Evolutionary conservation across 2,113 vertebrate genomes (phyloP).

Genomic region (Triplophysa siluroides): DNA sequence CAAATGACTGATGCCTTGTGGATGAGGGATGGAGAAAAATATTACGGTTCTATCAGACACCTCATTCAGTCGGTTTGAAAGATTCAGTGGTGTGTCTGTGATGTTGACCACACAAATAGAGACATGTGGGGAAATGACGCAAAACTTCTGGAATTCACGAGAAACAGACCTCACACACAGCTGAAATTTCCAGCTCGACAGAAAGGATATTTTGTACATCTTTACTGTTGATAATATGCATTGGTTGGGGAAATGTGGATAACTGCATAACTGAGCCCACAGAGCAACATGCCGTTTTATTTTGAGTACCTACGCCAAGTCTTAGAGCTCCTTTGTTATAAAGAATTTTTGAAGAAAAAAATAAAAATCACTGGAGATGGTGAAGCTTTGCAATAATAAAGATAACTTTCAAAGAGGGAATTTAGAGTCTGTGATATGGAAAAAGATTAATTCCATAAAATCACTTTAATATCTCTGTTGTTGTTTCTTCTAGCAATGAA

Average conservation of each 20-base stretch:
- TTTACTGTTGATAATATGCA: slow-evolving; percentile 13
- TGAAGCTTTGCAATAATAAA: too few relatives aligned
- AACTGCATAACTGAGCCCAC: background rate
- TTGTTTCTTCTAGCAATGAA: too few relatives aligned
- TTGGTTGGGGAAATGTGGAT: background rate
- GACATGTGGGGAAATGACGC: slow-evolving; percentile 41
- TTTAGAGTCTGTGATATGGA: too few relatives aligned
- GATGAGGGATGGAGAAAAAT: slow-evolving; percentile 29
- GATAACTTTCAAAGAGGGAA: too few relatives aligned
- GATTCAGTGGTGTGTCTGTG: slow-evolving; percentile 33
- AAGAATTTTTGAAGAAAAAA: too few relatives aligned
- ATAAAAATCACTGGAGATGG: too few relatives aligned
- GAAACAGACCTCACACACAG: slow-evolving; percentile 35
- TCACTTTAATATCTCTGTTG: too few relatives aligned
- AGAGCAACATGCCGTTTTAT: background rate
- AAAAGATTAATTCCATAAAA: too few relatives aligned
- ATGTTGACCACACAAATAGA: slow-evolving; percentile 47
- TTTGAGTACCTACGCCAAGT: background rate
- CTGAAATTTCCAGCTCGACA: slow-evolving; percentile 12
- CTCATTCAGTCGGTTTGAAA: slow-evolving; percentile 35
- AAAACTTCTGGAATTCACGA: slow-evolving; percentile 33
- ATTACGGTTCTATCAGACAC: slow-evolving; percentile 29
- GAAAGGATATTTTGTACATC: slow-evolving; percentile 25
- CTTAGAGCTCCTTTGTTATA: too few relatives aligned
- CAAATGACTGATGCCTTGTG: slow-evolving; percentile 14